A percentile compares a stretch with the other conserved stretches of the same genome.
These are phyloP conservation scores for Sparidentex hasta DNA, from an alignment of 2,797 vertebrate species.

Conservation along the genomic window DNA sequence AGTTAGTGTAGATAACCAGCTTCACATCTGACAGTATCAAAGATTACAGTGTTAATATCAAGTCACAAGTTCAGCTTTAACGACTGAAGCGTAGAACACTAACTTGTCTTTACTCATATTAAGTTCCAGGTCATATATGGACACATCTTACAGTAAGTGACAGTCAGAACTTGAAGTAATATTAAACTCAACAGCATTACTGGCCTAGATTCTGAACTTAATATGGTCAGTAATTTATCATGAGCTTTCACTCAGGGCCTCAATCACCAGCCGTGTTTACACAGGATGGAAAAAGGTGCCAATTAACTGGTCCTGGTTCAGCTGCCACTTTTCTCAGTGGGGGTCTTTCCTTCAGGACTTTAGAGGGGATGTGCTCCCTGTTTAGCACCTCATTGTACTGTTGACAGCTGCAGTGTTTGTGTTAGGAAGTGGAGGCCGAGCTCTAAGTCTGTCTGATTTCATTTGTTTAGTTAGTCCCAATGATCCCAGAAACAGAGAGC, in stretches of 20 bases:
- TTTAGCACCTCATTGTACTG: conserved; percentile 75
- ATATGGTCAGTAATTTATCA: conserved; percentile 6
- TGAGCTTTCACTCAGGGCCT: conserved; percentile 2
- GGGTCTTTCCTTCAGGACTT: conserved; percentile 79
- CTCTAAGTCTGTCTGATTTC: conserved; percentile 13
- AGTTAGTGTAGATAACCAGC: not conserved
- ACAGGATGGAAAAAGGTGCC: conserved; percentile 54
- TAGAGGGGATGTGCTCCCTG: conserved; percentile 72
- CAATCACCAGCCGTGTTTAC: conserved; percentile 47
- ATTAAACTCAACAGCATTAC: conserved; percentile 1
- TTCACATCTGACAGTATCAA: not conserved
- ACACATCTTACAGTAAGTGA: not conserved
- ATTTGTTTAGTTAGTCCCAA: not conserved
- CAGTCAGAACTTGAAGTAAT: not conserved
- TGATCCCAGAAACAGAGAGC: not conserved
- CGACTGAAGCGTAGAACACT: not conserved
- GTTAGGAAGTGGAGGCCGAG: conserved; percentile 47
- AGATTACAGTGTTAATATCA: conserved; percentile 8
- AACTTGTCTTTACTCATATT: not conserved
- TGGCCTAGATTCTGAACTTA: not conserved
- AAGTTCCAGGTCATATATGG: not conserved
- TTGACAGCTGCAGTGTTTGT: conserved; percentile 67
- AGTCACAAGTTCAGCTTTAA: not conserved
- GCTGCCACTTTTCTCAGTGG: conserved; percentile 70
- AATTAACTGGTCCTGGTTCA: conserved; percentile 63